Conservation (phyloP, 1,140 invertebrate species). For the Drosophila navojoa region DNA sequence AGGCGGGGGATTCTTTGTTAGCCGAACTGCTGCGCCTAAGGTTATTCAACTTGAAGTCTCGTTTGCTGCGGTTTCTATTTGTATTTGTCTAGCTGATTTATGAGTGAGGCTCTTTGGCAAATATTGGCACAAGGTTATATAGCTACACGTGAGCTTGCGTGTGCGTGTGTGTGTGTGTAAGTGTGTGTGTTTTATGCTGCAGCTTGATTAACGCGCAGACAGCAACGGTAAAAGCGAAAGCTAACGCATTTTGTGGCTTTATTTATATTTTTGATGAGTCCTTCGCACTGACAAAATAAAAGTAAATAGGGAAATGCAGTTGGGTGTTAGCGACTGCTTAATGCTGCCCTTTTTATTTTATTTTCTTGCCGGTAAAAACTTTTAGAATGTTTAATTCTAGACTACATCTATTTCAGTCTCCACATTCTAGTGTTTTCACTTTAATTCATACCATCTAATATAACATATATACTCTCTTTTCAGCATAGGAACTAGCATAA, state of each 20-base stretch:
- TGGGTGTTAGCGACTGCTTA: no score
- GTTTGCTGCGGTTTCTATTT: constrained; percentile 25
- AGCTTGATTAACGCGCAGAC: constrained; percentile 62
- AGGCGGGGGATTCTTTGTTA: not conserved
- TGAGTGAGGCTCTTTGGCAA: constrained; percentile 57
- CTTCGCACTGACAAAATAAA: constrained; percentile 34
- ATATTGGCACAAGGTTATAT: constrained; percentile 66
- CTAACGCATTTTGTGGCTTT: constrained; percentile 19
- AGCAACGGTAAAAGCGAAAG: constrained; percentile 25
- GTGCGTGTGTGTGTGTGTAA: constrained; percentile 11
- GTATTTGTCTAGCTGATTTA: constrained; percentile 77
- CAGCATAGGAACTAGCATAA: no score
- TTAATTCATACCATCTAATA: no score
- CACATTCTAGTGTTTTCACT: no score
- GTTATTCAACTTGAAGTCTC: constrained; percentile 66
- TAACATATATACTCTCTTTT: no score
- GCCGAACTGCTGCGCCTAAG: constrained; percentile 36
- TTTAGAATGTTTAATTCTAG: no score
- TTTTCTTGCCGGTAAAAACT: no score
- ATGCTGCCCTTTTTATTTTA: no score
- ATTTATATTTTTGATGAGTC: constrained; percentile 27
- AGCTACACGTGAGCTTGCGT: constrained; percentile 1
- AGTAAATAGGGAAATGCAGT: no score
- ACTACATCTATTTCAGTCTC: no score
- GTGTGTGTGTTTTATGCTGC: constrained; percentile 54